These are phyloP conservation scores for Sphaerophoria rueppellii DNA, from an alignment of 2,888 invertebrate genomes.

Conservation along the genomic window DNA sequence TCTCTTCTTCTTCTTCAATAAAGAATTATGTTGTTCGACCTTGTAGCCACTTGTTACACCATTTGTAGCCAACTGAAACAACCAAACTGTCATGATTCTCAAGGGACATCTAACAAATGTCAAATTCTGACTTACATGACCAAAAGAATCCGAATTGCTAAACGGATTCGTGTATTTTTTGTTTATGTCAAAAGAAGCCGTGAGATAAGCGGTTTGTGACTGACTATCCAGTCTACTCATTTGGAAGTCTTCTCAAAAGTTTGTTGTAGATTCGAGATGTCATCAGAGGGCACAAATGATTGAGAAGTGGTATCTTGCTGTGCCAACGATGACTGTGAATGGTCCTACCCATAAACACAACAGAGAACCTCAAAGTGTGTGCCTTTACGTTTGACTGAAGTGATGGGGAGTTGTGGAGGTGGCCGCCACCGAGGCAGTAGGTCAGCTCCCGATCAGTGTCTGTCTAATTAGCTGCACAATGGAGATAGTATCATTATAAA, in stretches of 20 bases:
- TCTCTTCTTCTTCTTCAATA: not conserved
- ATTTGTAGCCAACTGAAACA: not conserved
- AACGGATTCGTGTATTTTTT: slow-evolving; percentile 55
- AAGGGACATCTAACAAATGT: slow-evolving; percentile 43
- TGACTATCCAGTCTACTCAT: slow-evolving; percentile 40
- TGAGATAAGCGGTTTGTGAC: slow-evolving; percentile 60
- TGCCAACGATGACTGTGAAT: slow-evolving; percentile 21
- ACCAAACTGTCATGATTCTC: slow-evolving; percentile 19
- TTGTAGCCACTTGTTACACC: slow-evolving; percentile 17
- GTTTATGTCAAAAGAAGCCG: slow-evolving; percentile 32
- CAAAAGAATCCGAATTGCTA: slow-evolving; percentile 57
- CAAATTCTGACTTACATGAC: slow-evolving; percentile 62
- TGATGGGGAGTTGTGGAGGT: not conserved
- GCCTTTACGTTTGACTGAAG: slow-evolving; percentile 37
- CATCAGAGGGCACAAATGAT: slow-evolving; percentile 53
- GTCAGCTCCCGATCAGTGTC: slow-evolving; percentile 58
- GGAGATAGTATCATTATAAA: slow-evolving; percentile 57
- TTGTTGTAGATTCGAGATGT: slow-evolving; percentile 31
- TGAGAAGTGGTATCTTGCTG: slow-evolving; percentile 62
- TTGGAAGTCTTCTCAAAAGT: slow-evolving; percentile 22
- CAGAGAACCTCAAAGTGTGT: not conserved
- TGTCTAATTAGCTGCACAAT: slow-evolving; percentile 72
- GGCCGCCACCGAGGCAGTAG: slow-evolving; percentile 37
- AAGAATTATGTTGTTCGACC: not conserved
- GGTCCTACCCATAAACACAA: slow-evolving; percentile 54